A percentile compares a stretch with the other conserved stretches of the same genome.
Evolutionary conservation across 2,113 vertebrate species (phyloP).

Genomic region (Neotragus pygmaeus): DNA sequence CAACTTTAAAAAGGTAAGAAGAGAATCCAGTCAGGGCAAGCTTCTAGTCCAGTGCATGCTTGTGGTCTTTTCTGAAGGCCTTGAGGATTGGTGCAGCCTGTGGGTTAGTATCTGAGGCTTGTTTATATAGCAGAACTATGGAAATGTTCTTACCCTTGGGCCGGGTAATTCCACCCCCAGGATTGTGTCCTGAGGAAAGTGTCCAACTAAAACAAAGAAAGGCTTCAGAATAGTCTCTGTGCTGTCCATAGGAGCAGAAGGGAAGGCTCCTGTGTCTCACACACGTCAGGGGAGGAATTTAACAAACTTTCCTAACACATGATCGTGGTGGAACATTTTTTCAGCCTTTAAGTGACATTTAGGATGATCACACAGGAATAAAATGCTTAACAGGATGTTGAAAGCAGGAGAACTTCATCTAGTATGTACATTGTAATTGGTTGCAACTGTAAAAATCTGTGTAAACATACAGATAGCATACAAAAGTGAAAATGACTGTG

Average conservation of each 20-base stretch:
- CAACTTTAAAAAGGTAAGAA: not conserved
- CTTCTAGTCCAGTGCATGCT: not conserved
- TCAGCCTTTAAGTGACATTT: not conserved
- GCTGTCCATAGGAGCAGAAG: not conserved
- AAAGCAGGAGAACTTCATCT: not conserved
- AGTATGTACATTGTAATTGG: not conserved
- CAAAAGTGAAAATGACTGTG: not conserved
- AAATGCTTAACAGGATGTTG: not conserved
- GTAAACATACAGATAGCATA: not conserved
- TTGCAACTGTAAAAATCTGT: not conserved
- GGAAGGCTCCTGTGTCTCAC: not conserved
- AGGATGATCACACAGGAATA: not conserved
- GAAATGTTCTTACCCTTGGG: not conserved
- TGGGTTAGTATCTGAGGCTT: not conserved
- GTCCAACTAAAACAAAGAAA: not conserved
- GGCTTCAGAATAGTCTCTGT: not conserved
- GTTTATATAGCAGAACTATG: not conserved
- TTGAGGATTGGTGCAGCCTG: not conserved
- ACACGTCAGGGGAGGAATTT: not conserved
- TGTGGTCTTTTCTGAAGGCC: not conserved
- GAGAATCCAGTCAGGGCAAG: not conserved
- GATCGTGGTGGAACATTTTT: not conserved
- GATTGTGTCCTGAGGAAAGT: not conserved
- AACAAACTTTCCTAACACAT: not conserved
- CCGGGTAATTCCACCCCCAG: not conserved